phyloP scores from a whole-genome alignment of 2,797 vertebrate genomes.

The Micromesistius poutassou region DNA sequence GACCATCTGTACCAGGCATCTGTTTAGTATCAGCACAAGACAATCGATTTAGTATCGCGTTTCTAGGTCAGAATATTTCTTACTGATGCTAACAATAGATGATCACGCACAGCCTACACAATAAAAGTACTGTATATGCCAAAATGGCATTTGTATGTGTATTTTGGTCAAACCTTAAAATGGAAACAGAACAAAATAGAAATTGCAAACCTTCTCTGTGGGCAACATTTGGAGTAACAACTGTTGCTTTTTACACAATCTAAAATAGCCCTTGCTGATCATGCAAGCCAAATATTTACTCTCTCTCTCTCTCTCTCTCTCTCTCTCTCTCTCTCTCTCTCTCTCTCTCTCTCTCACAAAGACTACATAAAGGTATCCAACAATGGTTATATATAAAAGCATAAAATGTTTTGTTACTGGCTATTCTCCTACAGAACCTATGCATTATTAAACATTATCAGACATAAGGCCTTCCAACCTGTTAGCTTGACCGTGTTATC shows the following conservation, averaged over 20 bases:
- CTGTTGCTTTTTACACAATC: conserved; percentile 56
- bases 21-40: background rate
- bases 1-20: background rate
- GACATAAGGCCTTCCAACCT: background rate
- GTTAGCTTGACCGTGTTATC: background rate
- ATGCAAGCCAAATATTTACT: conserved; percentile 49
- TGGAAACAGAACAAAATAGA: conserved; percentile 32
- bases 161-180: conserved; percentile 47
- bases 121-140: conserved; percentile 8
- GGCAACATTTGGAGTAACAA: conserved; percentile 50
- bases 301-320: conserved; percentile 8
- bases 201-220: conserved; percentile 37
- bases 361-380: background rate
- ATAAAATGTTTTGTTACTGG: background rate
- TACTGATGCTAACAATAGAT: conserved; percentile 5
- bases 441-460: background rate
- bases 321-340: background rate
- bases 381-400: background rate
- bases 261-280: conserved; percentile 70
- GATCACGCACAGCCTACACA: conserved; percentile 24
- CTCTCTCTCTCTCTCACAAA: background rate
- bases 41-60: background rate
- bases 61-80: background rate
- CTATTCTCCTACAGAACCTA: background rate
- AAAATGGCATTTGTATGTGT: conserved; percentile 25